phyloP scores from a whole-genome alignment of 2,888 invertebrate genomes.

The Nephrotoma guestfalica region DNA sequence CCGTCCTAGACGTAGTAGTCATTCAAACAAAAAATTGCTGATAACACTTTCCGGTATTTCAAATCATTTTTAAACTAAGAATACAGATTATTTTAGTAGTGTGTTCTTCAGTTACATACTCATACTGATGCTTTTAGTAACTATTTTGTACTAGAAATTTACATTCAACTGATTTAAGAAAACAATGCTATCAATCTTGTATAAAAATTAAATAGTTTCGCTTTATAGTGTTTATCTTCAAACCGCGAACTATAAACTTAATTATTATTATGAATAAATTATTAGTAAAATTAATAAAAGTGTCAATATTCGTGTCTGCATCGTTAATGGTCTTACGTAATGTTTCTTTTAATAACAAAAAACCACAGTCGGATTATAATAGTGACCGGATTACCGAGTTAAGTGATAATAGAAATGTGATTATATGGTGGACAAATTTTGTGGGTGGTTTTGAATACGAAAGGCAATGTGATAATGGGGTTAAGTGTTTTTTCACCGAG shows the following conservation, averaged over 20 bases:
- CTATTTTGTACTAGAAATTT: not conserved
- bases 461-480: slow-evolving; percentile 15
- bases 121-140: not conserved
- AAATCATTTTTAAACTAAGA: not conserved
- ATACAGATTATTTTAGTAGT: not conserved
- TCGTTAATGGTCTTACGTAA: not conserved
- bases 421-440: slow-evolving; percentile 13
- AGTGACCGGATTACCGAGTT: not conserved
- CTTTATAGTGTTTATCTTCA: not conserved
- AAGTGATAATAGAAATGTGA: not conserved
- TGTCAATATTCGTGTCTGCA: not conserved
- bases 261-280: not conserved
- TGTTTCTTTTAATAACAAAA: not conserved
- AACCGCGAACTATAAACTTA: not conserved
- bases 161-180: not conserved
- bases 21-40: not conserved
- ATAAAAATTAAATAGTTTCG: not conserved
- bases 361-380: not conserved
- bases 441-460: slow-evolving; percentile 7
- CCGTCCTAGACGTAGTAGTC: too few species aligned
- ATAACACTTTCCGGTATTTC: not conserved
- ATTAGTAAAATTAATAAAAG: not conserved
- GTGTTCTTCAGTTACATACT: not conserved
- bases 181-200: not conserved
- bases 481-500: slow-evolving; percentile 18